Evolutionary conservation across 92 coral and sea anemone genomes (phyloP).

Genomic region (Porites evermanni): DNA sequence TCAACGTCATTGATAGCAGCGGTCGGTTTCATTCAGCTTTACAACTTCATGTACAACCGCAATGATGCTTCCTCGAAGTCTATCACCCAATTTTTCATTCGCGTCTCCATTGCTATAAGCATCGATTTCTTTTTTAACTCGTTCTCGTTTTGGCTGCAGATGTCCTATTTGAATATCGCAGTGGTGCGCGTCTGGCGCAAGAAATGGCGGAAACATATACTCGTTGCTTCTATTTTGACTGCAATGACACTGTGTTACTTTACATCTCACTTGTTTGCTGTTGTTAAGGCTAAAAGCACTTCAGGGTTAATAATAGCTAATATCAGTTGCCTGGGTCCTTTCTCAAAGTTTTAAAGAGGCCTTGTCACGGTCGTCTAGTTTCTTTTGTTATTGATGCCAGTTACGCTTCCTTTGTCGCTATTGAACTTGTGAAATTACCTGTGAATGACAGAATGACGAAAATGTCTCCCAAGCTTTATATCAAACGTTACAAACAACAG

Average conservation of each 20-base stretch:
- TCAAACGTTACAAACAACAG: too few relatives aligned
- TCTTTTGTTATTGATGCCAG: too few relatives aligned
- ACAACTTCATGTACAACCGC: constrained; percentile 59
- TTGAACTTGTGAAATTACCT: too few relatives aligned
- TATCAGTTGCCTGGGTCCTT: constrained; percentile 50
- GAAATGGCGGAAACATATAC: constrained; percentile 60
- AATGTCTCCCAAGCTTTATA: too few relatives aligned
- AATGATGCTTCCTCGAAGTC: neutral
- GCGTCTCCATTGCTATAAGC: constrained; percentile 55
- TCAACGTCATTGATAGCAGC: constrained; percentile 65
- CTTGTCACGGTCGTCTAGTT: neutral
- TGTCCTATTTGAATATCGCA: constrained; percentile 40
- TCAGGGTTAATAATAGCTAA: neutral
- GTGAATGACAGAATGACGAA: too few relatives aligned
- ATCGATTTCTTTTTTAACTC: constrained; percentile 65
- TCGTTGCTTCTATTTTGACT: constrained; percentile 18
- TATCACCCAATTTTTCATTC: constrained; percentile 44
- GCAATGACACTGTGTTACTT: constrained; percentile 40
- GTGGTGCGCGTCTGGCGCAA: constrained; percentile 55
- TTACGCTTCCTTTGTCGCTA: too few relatives aligned
- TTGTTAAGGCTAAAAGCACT: constrained; percentile 10
- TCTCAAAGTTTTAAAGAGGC: neutral
- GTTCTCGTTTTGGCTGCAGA: constrained; percentile 59
- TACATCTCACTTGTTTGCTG: constrained; percentile 46
- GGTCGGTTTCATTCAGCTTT: constrained; percentile 68